These are phyloP conservation scores for Sander vitreus DNA, from an alignment of 2,113 vertebrate genomes.

Conservation along the genomic window DNA sequence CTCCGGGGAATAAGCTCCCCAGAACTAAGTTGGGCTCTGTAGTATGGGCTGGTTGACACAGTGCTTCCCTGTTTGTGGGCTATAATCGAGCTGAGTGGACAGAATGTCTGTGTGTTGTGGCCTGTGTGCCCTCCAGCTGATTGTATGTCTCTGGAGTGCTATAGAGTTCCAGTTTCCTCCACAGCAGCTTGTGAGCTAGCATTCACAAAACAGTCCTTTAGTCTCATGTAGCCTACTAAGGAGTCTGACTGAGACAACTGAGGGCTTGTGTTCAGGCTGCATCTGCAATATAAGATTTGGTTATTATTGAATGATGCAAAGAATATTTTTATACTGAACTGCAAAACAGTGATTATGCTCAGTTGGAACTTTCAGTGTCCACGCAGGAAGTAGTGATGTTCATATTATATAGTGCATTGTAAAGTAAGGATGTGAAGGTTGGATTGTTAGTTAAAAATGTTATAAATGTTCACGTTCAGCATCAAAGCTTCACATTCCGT, in stretches of 20 bases:
- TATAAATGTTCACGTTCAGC: not conserved
- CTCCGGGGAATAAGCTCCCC: too few species aligned
- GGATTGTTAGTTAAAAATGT: not conserved
- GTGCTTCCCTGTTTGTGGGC: conserved; percentile 1
- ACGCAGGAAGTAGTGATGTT: too few species aligned
- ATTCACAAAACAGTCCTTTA: not conserved
- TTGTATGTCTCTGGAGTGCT: conserved; percentile 33
- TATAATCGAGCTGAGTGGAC: conserved; percentile 21
- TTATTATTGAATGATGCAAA: not conserved
- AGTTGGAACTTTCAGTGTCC: too few species aligned
- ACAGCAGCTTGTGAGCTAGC: not conserved
- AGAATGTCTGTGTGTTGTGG: conserved; percentile 20
- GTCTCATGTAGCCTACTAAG: not conserved
- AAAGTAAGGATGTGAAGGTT: not conserved
- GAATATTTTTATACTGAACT: not conserved
- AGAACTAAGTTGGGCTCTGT: too few species aligned
- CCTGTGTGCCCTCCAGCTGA: conserved; percentile 9
- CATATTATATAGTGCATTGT: not conserved
- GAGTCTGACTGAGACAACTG: not conserved
- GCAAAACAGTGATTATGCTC: not conserved
- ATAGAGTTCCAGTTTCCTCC: conserved; percentile 17
- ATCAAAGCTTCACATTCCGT: not conserved
- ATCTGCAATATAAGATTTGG: too few species aligned
- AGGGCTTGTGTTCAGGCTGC: not conserved
- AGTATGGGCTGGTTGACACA: not conserved